These are phyloP conservation scores for Elephantulus edwardii DNA, from an alignment of 2,113 vertebrate genomes.

Conservation along the genomic window DNA sequence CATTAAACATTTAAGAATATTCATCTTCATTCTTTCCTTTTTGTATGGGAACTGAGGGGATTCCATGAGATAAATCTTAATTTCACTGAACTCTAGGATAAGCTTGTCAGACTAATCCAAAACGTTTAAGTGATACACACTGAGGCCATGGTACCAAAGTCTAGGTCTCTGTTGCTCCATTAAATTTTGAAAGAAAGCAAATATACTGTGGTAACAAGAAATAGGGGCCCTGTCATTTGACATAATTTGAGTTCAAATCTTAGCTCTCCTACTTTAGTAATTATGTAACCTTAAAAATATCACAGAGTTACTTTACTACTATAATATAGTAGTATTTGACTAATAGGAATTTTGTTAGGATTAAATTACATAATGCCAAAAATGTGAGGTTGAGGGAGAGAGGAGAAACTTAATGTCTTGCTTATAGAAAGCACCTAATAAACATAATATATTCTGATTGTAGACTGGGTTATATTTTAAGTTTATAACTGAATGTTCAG, in stretches of 20 bases:
- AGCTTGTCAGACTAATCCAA: neutral
- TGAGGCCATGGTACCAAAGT: neutral
- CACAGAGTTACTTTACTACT: conserved; percentile 7
- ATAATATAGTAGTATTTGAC: neutral
- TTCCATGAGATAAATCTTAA: neutral
- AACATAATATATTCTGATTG: neutral
- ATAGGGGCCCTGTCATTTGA: neutral
- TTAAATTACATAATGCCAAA: neutral
- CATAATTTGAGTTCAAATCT: conserved; percentile 38
- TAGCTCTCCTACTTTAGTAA: conserved; percentile 1
- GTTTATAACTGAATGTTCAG: too few species aligned
- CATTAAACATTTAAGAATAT: neutral
- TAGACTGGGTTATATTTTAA: too few species aligned
- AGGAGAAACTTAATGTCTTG: conserved; percentile 15
- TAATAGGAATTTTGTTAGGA: conserved; percentile 47
- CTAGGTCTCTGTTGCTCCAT: neutral
- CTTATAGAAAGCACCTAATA: conserved; percentile 9
- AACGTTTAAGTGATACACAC: neutral
- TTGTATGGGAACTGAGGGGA: neutral
- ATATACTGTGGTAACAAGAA: neutral
- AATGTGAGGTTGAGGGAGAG: too few species aligned
- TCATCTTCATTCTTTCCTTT: neutral
- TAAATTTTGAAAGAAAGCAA: conserved; percentile 8
- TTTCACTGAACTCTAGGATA: conserved; percentile 14
- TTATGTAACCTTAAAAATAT: conserved; percentile 51